Conservation (phyloP, 2,113 vertebrate genomes). For the Hemichromis elongatus region DNA sequence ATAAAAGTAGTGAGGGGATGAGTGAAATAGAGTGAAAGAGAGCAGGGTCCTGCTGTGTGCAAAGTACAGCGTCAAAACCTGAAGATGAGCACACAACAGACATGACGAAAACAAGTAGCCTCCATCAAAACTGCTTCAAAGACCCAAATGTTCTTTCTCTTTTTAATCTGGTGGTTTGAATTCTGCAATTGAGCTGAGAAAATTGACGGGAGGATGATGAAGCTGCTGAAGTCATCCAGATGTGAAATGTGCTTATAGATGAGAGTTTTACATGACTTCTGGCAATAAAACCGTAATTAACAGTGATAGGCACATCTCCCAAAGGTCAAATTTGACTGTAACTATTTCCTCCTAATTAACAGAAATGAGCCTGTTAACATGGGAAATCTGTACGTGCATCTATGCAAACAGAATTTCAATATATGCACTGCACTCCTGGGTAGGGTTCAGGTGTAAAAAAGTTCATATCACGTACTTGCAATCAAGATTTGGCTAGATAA, state of each 20-base stretch:
- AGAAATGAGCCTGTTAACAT: background rate
- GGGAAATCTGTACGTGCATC: background rate
- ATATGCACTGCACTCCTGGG: background rate
- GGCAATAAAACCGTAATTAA: constrained; percentile 25
- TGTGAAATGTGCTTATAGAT: background rate
- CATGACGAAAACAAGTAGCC: background rate
- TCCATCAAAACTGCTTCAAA: background rate
- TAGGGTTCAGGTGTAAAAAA: background rate
- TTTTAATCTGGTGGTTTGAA: background rate
- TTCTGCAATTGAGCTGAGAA: background rate
- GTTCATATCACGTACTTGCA: background rate
- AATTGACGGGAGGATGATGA: background rate
- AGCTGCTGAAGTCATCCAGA: background rate
- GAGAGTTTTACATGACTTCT: constrained; percentile 12
- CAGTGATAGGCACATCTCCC: constrained; percentile 15
- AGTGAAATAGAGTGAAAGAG: background rate
- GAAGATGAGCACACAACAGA: background rate
- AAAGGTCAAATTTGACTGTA: background rate
- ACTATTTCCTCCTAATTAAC: constrained; percentile 6
- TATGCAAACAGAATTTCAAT: background rate
- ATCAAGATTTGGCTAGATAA: background rate
- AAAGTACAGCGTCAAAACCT: background rate
- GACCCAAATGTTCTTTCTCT: background rate
- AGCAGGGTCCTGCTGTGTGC: background rate
- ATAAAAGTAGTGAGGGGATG: background rate